Percentiles rank a stretch among this genome's conserved stretches.
Evolutionary conservation across 2,888 invertebrate genomes (phyloP).

Genomic region (Erannis defoliaria): DNA sequence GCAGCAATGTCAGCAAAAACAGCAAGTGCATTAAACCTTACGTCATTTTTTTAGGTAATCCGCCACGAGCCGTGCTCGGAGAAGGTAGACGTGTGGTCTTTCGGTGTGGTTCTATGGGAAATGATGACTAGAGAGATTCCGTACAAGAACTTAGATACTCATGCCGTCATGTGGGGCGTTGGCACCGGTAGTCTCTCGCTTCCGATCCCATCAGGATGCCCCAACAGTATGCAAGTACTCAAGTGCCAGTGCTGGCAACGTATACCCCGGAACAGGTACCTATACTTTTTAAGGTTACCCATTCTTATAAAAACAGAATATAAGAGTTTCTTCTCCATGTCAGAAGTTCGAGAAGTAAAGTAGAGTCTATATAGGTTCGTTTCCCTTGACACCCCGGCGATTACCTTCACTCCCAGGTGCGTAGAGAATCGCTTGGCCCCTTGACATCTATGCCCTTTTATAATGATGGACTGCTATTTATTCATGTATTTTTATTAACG

Average conservation of each 20-base stretch:
- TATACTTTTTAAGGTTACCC: background rate
- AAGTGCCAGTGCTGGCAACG: slow-evolving; percentile 97
- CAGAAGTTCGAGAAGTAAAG: too few species aligned
- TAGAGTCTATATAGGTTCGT: too few species aligned
- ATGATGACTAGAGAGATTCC: slow-evolving; percentile 93
- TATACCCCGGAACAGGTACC: slow-evolving; percentile 92
- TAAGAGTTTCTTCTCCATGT: too few species aligned
- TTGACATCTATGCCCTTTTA: too few species aligned
- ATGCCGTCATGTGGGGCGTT: slow-evolving; percentile 99
- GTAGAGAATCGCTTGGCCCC: too few species aligned
- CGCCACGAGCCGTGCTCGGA: slow-evolving; percentile 98
- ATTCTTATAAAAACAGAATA: background rate
- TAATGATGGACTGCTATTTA: too few species aligned
- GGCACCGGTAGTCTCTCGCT: slow-evolving; percentile 97
- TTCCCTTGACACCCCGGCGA: too few species aligned
- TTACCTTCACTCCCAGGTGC: too few species aligned
- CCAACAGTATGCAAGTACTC: slow-evolving; percentile 94
- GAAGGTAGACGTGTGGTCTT: slow-evolving; percentile 99
- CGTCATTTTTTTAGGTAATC: slow-evolving; percentile 91
- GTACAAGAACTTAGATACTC: slow-evolving; percentile 91
- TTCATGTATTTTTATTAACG: too few species aligned
- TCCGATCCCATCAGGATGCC: slow-evolving; percentile 96
- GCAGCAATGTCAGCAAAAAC: too few species aligned
- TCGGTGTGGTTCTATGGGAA: slow-evolving; percentile 99
- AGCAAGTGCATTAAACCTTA: too few species aligned